Base-by-base conservation (phyloP, 2,888 invertebrate species). In the Parnassius mnemosyne region DNA sequence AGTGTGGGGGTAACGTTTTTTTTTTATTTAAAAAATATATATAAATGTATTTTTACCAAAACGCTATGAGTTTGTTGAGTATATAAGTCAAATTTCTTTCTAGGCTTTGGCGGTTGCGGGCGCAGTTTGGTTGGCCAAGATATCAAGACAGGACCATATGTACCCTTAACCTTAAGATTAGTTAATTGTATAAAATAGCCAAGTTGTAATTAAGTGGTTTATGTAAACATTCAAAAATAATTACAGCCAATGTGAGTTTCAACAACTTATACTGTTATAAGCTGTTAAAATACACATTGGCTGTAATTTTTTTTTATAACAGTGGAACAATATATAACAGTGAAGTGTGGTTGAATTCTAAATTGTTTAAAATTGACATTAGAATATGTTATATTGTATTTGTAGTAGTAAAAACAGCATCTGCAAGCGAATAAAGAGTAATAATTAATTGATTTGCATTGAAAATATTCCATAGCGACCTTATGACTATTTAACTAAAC, bases 71-170 rank as follows among this genome's bases (percentile, higher is more conserved):
- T 20, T 20, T 1, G 20, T 20, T 20, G 20, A 20, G 20, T 20
- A 20, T 20, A 20, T 9, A 11, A 49, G 3, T 49, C 16, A 5
- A 49, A 49, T 49, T 46, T 25, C 53, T 56, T 64, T 86, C 58
- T 81, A 90, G 90, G 80, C 75, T 1, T 66, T 86, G 51, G 87
- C 87, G 1, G 89, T 90, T 0, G 85, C 69, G 0, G 90, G 89
- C 0, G 85, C 89, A 3, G 60, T 89, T 12, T 91, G 89, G 89
- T 77, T 90, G 76, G 90, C 89, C 9, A 89, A 87, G 66, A 84
- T 89, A 65, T 79, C 85, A 5, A 77, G 83, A 71, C 81, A 85
- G 68, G 89, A 89, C 50, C 79, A 72, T n/a, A 79, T 77, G 1
- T 84, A 79, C 53, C 83, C 83, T 16, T 84, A 71, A 75, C 82